Conservation (phyloP, 1,140 invertebrate genomes). For the Megalonaias nervosa region DNA sequence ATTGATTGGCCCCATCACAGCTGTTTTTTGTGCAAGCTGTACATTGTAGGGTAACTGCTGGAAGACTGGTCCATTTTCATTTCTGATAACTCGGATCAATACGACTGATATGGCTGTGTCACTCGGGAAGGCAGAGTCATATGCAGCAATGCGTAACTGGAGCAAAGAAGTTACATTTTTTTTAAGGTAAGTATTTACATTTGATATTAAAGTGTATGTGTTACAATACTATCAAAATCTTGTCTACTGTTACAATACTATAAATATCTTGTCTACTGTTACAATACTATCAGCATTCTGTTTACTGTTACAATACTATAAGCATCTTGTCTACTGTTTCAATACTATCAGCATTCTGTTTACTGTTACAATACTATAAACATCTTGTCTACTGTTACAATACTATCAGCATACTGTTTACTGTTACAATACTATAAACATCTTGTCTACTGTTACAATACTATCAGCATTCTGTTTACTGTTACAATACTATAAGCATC, state of each 20-base stretch:
- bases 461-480: no score
- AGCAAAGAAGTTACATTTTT: constrained; percentile 1
- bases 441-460: no score
- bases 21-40: constrained; percentile 83
- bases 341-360: no score
- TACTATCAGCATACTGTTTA: no score
- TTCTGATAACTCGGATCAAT: constrained; percentile 37
- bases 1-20: constrained; percentile 39
- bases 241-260: background rate
- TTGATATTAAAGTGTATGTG: background rate
- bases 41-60: constrained; percentile 83
- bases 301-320: no score
- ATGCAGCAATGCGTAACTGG: constrained; percentile 85
- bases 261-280: no score
- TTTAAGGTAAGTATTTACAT: no score
- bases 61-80: constrained; percentile 48
- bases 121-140: constrained; percentile 88
- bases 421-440: no score
- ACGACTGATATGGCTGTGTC: constrained; percentile 73
- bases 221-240: background rate
- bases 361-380: no score
- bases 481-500: no score
- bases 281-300: no score
- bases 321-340: no score
- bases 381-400: background rate